Conservation (phyloP, 1,140 invertebrate species). For the Cyrtorhinus lividipennis region DNA sequence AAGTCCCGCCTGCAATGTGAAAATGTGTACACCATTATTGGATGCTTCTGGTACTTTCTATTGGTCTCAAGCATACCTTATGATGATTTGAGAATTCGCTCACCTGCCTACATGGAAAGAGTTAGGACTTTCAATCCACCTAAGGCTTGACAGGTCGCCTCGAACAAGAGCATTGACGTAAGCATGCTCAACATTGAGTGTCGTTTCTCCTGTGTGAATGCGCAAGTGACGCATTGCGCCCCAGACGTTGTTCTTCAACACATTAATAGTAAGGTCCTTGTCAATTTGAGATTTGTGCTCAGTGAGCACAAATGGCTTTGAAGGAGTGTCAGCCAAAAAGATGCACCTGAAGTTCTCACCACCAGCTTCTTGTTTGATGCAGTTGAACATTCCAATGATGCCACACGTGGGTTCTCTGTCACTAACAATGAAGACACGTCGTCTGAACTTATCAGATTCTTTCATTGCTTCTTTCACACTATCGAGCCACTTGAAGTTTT, state of each 20-base stretch:
- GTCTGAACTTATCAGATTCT: too few species aligned
- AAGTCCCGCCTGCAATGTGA: slow-evolving; percentile 32
- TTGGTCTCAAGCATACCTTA: slow-evolving; percentile 81
- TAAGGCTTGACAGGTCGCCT: slow-evolving; percentile 80
- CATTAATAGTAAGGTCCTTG: slow-evolving; percentile 41
- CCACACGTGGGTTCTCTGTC: too few species aligned
- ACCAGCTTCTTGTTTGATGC: too few species aligned
- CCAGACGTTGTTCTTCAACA: slow-evolving; percentile 48
- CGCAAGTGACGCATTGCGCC: slow-evolving; percentile 75
- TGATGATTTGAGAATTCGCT: slow-evolving; percentile 82
- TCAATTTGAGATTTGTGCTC: too few species aligned
- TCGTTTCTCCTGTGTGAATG: too few species aligned
- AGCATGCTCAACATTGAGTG: slow-evolving; percentile 64
- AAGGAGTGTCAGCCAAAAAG: too few species aligned
- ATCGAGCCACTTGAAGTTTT: too few species aligned
- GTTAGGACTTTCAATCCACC: slow-evolving; percentile 79
- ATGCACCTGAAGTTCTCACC: too few species aligned
- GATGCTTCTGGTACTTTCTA: slow-evolving; percentile 64
- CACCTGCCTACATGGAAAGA: slow-evolving; percentile 64
- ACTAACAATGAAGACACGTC: too few species aligned
- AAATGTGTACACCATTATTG: slow-evolving; percentile 43
- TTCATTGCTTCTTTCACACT: too few species aligned
- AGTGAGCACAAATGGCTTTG: too few species aligned
- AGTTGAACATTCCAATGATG: too few species aligned
- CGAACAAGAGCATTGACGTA: slow-evolving; percentile 81